These are phyloP conservation scores for Notothenia rossii DNA, from an alignment of 2,113 vertebrate genomes.

Conservation along the genomic window DNA sequence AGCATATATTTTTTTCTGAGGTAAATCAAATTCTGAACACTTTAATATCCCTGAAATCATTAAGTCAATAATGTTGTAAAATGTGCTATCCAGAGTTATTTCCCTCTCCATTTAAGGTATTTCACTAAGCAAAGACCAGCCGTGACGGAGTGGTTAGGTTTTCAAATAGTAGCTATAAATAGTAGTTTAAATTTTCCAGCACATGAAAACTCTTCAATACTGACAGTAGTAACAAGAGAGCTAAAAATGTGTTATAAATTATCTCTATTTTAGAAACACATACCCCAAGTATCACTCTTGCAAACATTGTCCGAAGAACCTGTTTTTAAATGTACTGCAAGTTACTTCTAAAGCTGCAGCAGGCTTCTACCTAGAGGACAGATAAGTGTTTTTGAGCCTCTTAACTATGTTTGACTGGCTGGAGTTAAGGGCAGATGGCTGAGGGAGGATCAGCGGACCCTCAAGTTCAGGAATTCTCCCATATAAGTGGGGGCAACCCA, in stretches of 20 bases:
- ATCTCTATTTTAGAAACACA: neutral
- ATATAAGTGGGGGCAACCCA: neutral
- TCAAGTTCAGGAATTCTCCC: conserved; percentile 35
- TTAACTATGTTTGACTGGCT: conserved; percentile 56
- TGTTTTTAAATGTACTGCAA: neutral
- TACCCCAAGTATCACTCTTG: too few species aligned
- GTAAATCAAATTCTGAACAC: too few species aligned
- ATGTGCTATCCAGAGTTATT: too few species aligned
- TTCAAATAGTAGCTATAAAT: neutral
- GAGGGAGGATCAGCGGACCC: conserved; percentile 52
- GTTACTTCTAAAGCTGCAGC: conserved; percentile 28
- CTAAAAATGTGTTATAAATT: neutral
- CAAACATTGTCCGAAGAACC: neutral
- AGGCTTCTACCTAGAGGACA: conserved; percentile 12
- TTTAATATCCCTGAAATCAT: too few species aligned
- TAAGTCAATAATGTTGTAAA: too few species aligned
- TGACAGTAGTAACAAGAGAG: neutral
- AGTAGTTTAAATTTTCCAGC: too few species aligned
- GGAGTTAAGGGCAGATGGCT: conserved; percentile 70
- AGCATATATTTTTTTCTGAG: too few species aligned
- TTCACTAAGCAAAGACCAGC: too few species aligned
- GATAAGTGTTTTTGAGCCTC: conserved; percentile 61
- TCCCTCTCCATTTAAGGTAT: too few species aligned
- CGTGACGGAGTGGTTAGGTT: neutral
- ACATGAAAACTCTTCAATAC: neutral